These are phyloP conservation scores for Bradypodion ventrale DNA, from an alignment of 2,797 vertebrate genomes.

Conservation along the genomic window DNA sequence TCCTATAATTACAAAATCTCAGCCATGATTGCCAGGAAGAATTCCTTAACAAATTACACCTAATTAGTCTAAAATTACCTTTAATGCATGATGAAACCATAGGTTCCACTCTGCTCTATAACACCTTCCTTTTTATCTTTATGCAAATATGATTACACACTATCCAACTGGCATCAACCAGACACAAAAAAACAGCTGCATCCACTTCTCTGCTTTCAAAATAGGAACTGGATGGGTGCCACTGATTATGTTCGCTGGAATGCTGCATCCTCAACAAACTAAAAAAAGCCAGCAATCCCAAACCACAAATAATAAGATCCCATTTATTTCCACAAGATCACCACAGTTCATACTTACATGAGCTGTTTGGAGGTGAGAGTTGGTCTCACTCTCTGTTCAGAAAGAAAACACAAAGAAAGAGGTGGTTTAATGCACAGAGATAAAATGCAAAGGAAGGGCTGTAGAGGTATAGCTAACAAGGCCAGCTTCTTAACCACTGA, in stretches of 20 bases:
- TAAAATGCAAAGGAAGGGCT: neutral
- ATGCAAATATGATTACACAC: slow-evolving; percentile 78
- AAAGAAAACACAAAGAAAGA: neutral
- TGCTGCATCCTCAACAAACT: slow-evolving; percentile 65
- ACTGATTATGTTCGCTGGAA: slow-evolving; percentile 71
- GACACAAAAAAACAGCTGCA: slow-evolving; percentile 75
- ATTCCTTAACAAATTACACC: slow-evolving; percentile 75
- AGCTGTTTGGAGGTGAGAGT: neutral
- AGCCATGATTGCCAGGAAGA: slow-evolving; percentile 74
- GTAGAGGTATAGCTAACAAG: too few species aligned
- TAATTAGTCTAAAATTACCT: slow-evolving; percentile 80
- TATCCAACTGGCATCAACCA: slow-evolving; percentile 72
- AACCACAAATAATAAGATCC: slow-evolving; percentile 5
- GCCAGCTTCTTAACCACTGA: too few species aligned
- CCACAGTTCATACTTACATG: neutral
- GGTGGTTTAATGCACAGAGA: neutral
- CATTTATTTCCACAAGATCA: neutral
- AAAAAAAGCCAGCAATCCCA: slow-evolving; percentile 33
- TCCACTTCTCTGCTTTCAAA: slow-evolving; percentile 70
- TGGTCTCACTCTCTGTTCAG: neutral
- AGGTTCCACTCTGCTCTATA: slow-evolving; percentile 73
- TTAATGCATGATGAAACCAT: slow-evolving; percentile 77
- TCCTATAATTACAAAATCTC: slow-evolving; percentile 78
- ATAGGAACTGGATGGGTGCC: slow-evolving; percentile 71
- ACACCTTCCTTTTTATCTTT: slow-evolving; percentile 79